Base-by-base conservation (phyloP, 2,797 vertebrate species). In the Enteromius thamalakanensis region DNA sequence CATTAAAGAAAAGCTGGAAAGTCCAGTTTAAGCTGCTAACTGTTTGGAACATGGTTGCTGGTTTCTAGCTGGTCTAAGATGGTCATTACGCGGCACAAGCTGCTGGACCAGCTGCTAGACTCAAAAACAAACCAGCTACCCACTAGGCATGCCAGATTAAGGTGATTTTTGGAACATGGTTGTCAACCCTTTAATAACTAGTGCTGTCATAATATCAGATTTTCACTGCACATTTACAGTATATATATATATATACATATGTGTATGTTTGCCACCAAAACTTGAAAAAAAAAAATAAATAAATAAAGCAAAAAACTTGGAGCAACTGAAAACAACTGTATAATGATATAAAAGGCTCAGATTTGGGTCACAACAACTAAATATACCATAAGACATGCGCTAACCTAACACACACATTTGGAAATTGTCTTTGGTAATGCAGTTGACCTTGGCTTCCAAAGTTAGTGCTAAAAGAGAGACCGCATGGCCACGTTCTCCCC, bases 391-490 rank as follows among this genome's bases (percentile, higher is more conserved):
- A 62, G 26, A 71, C 8, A 21, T 7, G 49, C n/a, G 15, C 26
- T 60, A 72, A 23, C 40, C 37, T 60, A 72, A 23, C 55, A 42
- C 49, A 21, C 34, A 45, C 26, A 32, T 81, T 32, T 58, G 51
- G 3, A 49, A 19, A 29, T 81, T 12, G 29, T 37, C 40, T 49
- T 51, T 37, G 42, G 10, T 32, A 64, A 64, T 32, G 32, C 69
- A 51, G 40, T 37, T 80, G 49, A 76, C 80, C 82, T 76, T 37
- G 79, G 47, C 67, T 69, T 78, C 79, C 72, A 78, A 86, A 85
- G 55, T 83, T 83, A 68, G 55, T 76, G 85, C 80, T 84, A 79
- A 78, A 84, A 26, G 62, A 65, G 62, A 58, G 79, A 84, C 72
- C 85, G 79, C 69, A 64, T 88, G 79, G 86, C 79, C 58, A 21